These are phyloP conservation scores for Lithodes maja DNA, from an alignment of 2,888 invertebrate species.

Conservation along the genomic window DNA sequence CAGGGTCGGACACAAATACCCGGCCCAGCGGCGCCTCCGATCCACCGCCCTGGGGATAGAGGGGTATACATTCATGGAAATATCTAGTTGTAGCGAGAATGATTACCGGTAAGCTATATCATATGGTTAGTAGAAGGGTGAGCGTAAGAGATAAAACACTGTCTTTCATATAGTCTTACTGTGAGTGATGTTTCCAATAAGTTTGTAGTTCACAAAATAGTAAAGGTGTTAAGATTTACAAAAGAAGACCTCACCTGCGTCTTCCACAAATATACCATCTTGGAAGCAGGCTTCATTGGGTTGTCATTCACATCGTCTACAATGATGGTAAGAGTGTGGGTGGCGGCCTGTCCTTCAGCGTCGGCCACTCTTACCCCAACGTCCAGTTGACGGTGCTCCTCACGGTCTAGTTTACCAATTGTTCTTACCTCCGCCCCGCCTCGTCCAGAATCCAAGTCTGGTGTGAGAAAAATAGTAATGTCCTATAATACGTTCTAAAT, in stretches of 20 bases:
- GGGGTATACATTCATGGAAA: background rate
- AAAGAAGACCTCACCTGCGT: constrained; percentile 46
- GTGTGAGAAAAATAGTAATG: too few species aligned
- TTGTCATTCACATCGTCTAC: constrained; percentile 69
- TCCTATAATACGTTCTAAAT: too few species aligned
- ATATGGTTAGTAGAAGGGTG: too few species aligned
- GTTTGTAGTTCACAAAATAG: too few species aligned
- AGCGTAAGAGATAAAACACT: too few species aligned
- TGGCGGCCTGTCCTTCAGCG: constrained; percentile 47
- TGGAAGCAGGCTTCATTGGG: constrained; percentile 66
- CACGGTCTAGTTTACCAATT: constrained; percentile 52
- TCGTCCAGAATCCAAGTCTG: constrained; percentile 66
- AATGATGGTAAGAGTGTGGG: constrained; percentile 55
- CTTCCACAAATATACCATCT: constrained; percentile 68
- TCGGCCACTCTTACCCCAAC: constrained; percentile 59
- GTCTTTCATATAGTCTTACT: too few species aligned
- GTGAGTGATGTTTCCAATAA: too few species aligned
- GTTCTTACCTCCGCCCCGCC: constrained; percentile 68
- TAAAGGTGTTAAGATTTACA: too few species aligned
- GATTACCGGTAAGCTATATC: background rate
- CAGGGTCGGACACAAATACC: constrained; percentile 47
- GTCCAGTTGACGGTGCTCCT: constrained; percentile 58
- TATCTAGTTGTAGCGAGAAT: background rate
- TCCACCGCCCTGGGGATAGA: constrained; percentile 33
- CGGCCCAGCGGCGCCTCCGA: constrained; percentile 45